These are phyloP conservation scores for Protaetia brevitarsis DNA, from an alignment of 1,140 invertebrate species.

Conservation along the genomic window DNA sequence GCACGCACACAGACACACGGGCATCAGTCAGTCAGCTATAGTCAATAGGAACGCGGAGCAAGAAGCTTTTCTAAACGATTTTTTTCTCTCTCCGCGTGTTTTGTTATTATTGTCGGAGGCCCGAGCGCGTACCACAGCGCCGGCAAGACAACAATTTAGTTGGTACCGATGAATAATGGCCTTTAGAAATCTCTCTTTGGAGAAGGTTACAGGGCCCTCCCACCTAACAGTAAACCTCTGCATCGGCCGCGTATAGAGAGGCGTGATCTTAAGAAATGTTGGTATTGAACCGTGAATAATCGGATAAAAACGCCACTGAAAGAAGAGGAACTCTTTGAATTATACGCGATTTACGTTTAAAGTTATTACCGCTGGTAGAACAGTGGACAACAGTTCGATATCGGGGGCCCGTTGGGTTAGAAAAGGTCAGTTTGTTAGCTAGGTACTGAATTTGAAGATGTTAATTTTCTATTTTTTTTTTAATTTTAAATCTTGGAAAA, in stretches of 20 bases:
- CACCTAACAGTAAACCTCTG: slow-evolving; percentile 8
- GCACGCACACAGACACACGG: too few relatives aligned
- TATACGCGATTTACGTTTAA: background rate
- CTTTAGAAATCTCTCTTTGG: slow-evolving; percentile 2
- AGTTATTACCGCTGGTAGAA: slow-evolving; percentile 3
- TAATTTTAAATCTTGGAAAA: too few relatives aligned
- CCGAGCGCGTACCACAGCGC: too few relatives aligned
- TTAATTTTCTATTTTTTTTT: too few relatives aligned
- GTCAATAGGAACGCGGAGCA: too few relatives aligned
- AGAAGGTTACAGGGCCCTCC: slow-evolving; percentile 5
- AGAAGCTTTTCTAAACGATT: background rate
- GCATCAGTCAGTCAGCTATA: too few relatives aligned
- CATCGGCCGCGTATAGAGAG: background rate
- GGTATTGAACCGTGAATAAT: slow-evolving; percentile 17
- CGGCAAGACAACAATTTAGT: slow-evolving; percentile 7
- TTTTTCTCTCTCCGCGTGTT: background rate
- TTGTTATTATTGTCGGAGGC: too few relatives aligned
- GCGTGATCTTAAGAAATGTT: slow-evolving; percentile 12
- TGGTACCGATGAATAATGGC: slow-evolving; percentile 10
- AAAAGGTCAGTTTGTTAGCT: too few relatives aligned
- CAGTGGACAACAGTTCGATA: too few relatives aligned
- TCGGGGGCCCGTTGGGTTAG: too few relatives aligned
- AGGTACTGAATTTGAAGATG: too few relatives aligned
- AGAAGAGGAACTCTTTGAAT: background rate
- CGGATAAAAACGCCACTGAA: slow-evolving; percentile 3